Evolutionary conservation across 2,888 invertebrate species (phyloP).

Genomic region (Hemistola chrysoprasaria): DNA sequence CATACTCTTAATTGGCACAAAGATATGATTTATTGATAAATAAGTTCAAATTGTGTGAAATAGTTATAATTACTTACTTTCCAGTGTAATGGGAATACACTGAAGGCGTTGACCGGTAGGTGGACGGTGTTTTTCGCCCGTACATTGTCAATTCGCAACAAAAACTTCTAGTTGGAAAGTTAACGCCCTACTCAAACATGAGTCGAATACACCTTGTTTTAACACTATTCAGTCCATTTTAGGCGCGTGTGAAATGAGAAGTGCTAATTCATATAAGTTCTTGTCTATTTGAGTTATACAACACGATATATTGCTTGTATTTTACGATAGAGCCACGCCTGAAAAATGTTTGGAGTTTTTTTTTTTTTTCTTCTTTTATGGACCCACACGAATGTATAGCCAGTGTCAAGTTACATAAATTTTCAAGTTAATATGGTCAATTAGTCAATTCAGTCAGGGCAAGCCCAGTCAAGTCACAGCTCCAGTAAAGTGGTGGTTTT

Average conservation of each 20-base stretch:
- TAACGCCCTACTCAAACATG: slow-evolving; percentile 36
- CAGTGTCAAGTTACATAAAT: too few relatives aligned
- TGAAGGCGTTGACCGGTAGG: slow-evolving; percentile 91
- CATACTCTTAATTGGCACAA: too few relatives aligned
- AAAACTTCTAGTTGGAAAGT: slow-evolving; percentile 22
- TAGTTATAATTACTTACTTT: slow-evolving; percentile 66
- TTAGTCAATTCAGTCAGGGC: too few relatives aligned
- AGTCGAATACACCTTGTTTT: slow-evolving; percentile 11
- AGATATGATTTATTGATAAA: too few relatives aligned
- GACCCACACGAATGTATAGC: too few relatives aligned
- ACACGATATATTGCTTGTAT: slow-evolving; percentile 6
- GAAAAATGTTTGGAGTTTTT: slow-evolving; percentile 39
- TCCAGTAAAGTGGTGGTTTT: too few relatives aligned
- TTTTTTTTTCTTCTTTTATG: too few relatives aligned
- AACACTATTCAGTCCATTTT: slow-evolving; percentile 11
- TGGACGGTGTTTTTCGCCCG: slow-evolving; percentile 91
- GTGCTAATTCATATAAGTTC: slow-evolving; percentile 11
- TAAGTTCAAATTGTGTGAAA: neutral
- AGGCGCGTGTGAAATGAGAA: slow-evolving; percentile 3
- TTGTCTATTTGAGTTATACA: slow-evolving; percentile 12
- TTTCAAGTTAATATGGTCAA: too few relatives aligned
- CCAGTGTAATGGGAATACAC: slow-evolving; percentile 94
- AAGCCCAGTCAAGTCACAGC: too few relatives aligned
- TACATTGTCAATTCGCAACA: slow-evolving; percentile 67
- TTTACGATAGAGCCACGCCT: slow-evolving; percentile 45